Base-by-base conservation (phyloP, 2,888 invertebrate species). In the Amaurobius ferox region DNA sequence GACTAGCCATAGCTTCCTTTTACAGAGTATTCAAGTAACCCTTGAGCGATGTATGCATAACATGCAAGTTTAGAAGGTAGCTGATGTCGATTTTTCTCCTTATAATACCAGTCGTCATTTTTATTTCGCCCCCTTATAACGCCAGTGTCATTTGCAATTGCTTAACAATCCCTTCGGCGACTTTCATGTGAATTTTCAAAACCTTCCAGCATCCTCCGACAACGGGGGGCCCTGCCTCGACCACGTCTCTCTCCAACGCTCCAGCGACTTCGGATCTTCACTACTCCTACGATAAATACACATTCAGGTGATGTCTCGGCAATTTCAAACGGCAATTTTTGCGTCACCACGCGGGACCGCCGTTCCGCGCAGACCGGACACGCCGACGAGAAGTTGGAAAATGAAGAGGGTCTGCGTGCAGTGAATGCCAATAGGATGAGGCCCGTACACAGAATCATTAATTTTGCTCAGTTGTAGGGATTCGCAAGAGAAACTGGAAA, bases 401-500 rank as follows among this genome's bases (percentile, higher is more conserved):
- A 55, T n/a, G 55, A 55, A 55, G 3, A 3, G 55, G 23, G 48
- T 16, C 74, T 74, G 80, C 74, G 80, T 13, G 35, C 30, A n/a
- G n/a, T 28, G 79, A n/a, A 29, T 79, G 16, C 32, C 67, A 77
- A 55, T 23, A 26, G 29, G 11, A 16, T 35, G 2, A 19, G 55
- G 55, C 23, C 23, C 55, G 26, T 13, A 30, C 32, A 16, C 30
- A n/a, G 55, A 61, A 67, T 40, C 80, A 80, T 80, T 80, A 80
- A 74, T 80, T 79, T 72, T 73, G 67, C 29, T n/a, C 35, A 35
- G 35, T 35, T 35, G 35, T 35, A 9, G 35, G 35, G 7, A 30
- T 16, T 55, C 19, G 35, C 32, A 3, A 26, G 23, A 19, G 32
- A 62, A n/a, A n/a, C n/a, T n/a, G n/a, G n/a, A n/a, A n/a, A n/a